phyloP scores from a whole-genome alignment of 2,113 vertebrate species.

The Chaetops frenatus region DNA sequence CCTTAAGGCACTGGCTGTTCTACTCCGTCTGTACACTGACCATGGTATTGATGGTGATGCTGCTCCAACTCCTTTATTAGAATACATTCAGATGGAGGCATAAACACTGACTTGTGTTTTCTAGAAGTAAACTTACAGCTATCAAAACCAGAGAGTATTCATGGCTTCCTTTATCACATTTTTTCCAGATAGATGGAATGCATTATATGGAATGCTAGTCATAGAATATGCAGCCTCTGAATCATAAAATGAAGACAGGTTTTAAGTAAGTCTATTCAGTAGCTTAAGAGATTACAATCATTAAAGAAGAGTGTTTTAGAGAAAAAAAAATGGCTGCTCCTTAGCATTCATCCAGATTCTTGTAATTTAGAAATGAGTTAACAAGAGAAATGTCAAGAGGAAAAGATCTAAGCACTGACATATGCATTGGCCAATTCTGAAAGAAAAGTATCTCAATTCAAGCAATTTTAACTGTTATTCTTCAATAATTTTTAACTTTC shows the following conservation, averaged over 20 bases:
- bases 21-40: neutral
- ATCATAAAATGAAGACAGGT: neutral
- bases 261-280: neutral
- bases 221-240: neutral
- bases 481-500: neutral
- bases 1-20: neutral
- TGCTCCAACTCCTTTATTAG: neutral
- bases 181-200: neutral
- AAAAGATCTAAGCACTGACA: neutral
- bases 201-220: neutral
- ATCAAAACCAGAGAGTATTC: neutral
- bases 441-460: neutral
- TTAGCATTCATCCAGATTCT: neutral
- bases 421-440: neutral
- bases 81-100: neutral
- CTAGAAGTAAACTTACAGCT: neutral
- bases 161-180: neutral
- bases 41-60: neutral
- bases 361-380: neutral
- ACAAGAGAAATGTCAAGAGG: neutral
- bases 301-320: neutral
- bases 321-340: rapidly evolving
- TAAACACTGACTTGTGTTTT: neutral
- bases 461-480: neutral
- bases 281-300: neutral